Evolutionary conservation across 2,888 invertebrate species (phyloP), one percentile per base, ranked within the genome.

Genomic region (Xylota sylvarum): DNA sequence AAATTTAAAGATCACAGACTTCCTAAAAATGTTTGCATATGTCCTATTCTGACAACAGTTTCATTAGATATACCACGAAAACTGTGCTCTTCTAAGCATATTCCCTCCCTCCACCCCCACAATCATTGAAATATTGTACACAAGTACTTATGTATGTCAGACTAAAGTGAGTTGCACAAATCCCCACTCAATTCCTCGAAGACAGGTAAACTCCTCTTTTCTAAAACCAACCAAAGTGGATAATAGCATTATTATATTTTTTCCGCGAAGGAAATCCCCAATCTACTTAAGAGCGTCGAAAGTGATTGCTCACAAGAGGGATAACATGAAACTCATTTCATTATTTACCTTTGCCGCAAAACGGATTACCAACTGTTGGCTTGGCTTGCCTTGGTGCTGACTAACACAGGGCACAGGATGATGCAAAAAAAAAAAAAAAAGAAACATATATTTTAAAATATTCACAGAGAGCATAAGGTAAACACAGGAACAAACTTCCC

Each of bases 281-380:
- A 86, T 86, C 86, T 78, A 86, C 86, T 86, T 86, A 86, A 86
- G 67, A 82, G 86, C 86, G 73, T 78, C 70, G 86, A 77, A 86
- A 86, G 86, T 86, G 86, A 86, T 86, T 86, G 86, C 86, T 86
- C 86, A 86, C 86, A 86, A 86, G 86, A 86, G 86, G 55, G 86
- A 86, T 86, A 86, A 86, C 86, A 86, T 86, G 77, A 86, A 86
- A 86, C 86, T 86, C 82, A 82, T 86, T 86, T 86, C 86, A 86
- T 86, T 86, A 86, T 86, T 86, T 86, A 86, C 86, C 86, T 86
- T 86, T 48, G 86, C 86, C 86, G 32, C 86, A 86, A 86, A 86
- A 86, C 82, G 86, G 86, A 86, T 86, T 86, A 86, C 86, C 82
- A 86, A 82, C 86, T 86, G 86, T 82, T 85, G 85, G 85, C 65